phyloP scores from a whole-genome alignment of 1,140 invertebrate genomes.

The Helicorthomorpha holstii region DNA sequence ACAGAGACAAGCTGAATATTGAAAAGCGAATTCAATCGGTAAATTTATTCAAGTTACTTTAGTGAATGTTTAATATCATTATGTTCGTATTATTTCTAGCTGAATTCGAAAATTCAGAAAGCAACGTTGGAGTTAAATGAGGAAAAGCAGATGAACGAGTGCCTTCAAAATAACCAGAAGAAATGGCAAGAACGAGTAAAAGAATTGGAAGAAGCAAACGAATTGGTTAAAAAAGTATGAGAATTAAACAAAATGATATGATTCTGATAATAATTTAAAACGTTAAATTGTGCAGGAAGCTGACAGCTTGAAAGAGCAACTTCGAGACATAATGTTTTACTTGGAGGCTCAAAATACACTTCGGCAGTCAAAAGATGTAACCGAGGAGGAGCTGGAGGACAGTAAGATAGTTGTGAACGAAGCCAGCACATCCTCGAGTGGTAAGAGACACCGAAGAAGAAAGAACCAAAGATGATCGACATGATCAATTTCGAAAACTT shows the following conservation, averaged over 20 bases:
- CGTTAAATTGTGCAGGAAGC: constrained; percentile 38
- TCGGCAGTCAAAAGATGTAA: constrained; percentile 19
- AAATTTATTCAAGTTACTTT: background rate
- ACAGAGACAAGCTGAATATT: constrained; percentile 43
- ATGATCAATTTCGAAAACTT: too few relatives aligned
- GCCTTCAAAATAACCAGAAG: constrained; percentile 55
- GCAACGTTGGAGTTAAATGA: constrained; percentile 49
- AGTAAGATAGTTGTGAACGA: constrained; percentile 26
- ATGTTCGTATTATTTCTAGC: constrained; percentile 7
- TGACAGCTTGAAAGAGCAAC: constrained; percentile 67
- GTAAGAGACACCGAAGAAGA: too few relatives aligned
- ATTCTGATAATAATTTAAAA: background rate
- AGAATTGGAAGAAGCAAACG: constrained; percentile 41
- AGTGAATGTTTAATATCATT: background rate
- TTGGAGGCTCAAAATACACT: constrained; percentile 61
- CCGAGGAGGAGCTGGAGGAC: constrained; percentile 28
- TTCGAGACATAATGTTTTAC: constrained; percentile 91
- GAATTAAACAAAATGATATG: constrained; percentile 5
- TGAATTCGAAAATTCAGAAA: constrained; percentile 11
- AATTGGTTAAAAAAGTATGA: constrained; percentile 36
- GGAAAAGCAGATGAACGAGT: constrained; percentile 56
- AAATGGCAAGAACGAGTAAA: constrained; percentile 52
- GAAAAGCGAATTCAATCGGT: constrained; percentile 38
- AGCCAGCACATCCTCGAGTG: background rate
- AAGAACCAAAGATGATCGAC: too few relatives aligned